Base-by-base conservation (phyloP, 2,888 invertebrate genomes). In the Aelia acuminata region DNA sequence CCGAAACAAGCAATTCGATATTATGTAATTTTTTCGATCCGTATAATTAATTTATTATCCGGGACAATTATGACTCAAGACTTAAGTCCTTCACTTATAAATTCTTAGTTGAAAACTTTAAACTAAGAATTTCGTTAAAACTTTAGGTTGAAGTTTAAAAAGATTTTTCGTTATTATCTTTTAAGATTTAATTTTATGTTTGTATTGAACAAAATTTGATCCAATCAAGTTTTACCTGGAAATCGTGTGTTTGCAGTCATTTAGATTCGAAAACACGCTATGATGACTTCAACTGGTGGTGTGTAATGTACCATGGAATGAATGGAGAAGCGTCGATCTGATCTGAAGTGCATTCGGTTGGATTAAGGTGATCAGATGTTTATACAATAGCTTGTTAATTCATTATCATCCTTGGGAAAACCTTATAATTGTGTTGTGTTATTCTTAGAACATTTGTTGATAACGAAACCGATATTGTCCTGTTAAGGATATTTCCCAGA, bases 401-500 rank as follows among this genome's bases (percentile, higher is more conserved):
- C 15, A 70, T 70, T 70, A 70, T 15, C 8, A 70, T 70, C 63
- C 63, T 70, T 70, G 63, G 63, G 31, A 35, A 35, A 18, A 18
- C 35, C 31, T 26, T 8, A 70, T 70, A 70, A 70, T 70, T 18
- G 63, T 70, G 18, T 18, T 35, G 63, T 70, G 63, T 70, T 70
- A 70, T 70, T 70, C 31, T 70, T 70, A 70, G 63, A 70, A 70
- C 63, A 35, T 70, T 70, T 70, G 31, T 57, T 70, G 63, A 70
- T 70, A 70, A 70, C 63, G 35, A 5, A 70, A 35, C 63, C 63
- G 31, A 70, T 70, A 70, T 70, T 70, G 63, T 70, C 35, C 31
- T 70, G 35, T 35, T 70, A 70, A 35, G 31, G 26, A 26, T 26
- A 57, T 57, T 70, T 70, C 63, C 31, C 63, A 35, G 63, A 4